Evolutionary conservation across 2,113 vertebrate genomes (phyloP).

Genomic region (Ceyx cyanopectus): DNA sequence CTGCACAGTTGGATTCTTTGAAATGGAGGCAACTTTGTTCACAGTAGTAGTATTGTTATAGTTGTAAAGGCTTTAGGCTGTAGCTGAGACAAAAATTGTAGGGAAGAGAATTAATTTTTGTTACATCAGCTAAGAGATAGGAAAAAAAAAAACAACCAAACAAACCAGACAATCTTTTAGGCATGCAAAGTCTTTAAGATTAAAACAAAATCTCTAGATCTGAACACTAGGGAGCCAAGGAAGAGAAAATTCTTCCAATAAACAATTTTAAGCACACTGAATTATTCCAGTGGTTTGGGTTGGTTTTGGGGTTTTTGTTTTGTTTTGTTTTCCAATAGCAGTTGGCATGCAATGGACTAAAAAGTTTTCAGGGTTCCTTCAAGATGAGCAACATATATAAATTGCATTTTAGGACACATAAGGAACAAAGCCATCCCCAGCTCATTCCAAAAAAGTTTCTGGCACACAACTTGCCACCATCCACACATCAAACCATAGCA

Average conservation of each 20-base stretch:
- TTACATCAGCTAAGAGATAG: neutral
- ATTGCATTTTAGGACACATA: neutral
- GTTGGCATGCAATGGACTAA: neutral
- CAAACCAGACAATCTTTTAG: neutral
- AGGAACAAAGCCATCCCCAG: neutral
- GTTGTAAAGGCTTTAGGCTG: constrained; percentile 31
- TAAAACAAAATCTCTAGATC: neutral
- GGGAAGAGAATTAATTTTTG: constrained; percentile 4
- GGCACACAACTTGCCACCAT: neutral
- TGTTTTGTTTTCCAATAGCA: neutral
- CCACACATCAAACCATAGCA: neutral
- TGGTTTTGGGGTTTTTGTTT: neutral
- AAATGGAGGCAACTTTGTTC: constrained; percentile 46
- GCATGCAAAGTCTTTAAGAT: neutral
- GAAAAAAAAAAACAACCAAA: neutral
- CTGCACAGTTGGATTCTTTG: neutral
- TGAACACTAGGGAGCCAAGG: neutral
- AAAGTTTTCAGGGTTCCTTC: neutral
- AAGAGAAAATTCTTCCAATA: neutral
- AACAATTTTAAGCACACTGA: neutral
- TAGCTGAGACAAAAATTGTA: neutral
- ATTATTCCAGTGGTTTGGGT: neutral
- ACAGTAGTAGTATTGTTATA: constrained; percentile 31
- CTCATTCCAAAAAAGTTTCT: neutral
- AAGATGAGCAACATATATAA: neutral